Evolutionary conservation across 2,888 invertebrate genomes (phyloP).

Genomic region (Acronicta alni): DNA sequence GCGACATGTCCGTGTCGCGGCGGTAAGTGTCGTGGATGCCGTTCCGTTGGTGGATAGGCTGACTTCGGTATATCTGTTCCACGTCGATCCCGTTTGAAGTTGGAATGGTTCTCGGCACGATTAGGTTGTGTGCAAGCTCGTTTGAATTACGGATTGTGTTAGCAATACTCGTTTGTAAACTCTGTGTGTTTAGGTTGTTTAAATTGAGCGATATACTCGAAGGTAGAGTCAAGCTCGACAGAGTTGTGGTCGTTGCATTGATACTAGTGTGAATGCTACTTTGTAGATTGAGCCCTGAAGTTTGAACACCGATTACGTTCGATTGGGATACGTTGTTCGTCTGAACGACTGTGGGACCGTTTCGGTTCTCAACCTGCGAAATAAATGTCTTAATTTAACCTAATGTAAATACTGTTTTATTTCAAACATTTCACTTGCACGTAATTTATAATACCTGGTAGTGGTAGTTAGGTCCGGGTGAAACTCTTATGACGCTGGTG

Average conservation of each 20-base stretch:
- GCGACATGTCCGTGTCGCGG: slow-evolving; percentile 72
- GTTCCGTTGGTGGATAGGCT: slow-evolving; percentile 71
- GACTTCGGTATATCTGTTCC: slow-evolving; percentile 71
- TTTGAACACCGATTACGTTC: slow-evolving; percentile 75
- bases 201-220: slow-evolving; percentile 77
- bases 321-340: slow-evolving; percentile 69
- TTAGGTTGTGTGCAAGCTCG: slow-evolving; percentile 80
- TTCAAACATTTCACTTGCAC: background rate
- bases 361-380: slow-evolving; percentile 80
- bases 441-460: slow-evolving; percentile 74
- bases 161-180: slow-evolving; percentile 71
- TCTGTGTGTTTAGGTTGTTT: slow-evolving; percentile 64
- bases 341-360: slow-evolving; percentile 77
- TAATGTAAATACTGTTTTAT: slow-evolving; percentile 7
- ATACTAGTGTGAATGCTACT: slow-evolving; percentile 67
- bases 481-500: slow-evolving; percentile 95
- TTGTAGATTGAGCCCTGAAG: slow-evolving; percentile 69
- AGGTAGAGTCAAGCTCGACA: slow-evolving; percentile 72
- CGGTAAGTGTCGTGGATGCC: slow-evolving; percentile 80
- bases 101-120: slow-evolving; percentile 73
- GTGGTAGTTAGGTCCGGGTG: slow-evolving; percentile 91
- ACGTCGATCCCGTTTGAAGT: slow-evolving; percentile 81
- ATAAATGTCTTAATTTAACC: slow-evolving; percentile 30
- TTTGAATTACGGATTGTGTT: slow-evolving; percentile 73
- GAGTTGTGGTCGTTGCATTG: slow-evolving; percentile 69